Base-by-base conservation (phyloP, 2,888 invertebrate species). In the Xestobium rufovillosum region DNA sequence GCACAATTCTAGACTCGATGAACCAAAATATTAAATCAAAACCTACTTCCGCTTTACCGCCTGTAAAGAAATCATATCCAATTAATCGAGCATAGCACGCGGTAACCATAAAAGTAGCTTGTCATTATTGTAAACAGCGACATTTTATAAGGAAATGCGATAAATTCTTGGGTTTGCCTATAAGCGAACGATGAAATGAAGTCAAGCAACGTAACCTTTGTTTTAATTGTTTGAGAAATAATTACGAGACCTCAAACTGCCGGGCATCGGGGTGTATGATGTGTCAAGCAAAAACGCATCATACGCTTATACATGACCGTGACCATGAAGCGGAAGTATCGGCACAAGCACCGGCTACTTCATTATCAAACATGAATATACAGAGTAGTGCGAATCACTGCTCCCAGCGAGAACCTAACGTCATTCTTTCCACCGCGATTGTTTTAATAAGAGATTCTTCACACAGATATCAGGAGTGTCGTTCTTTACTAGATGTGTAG, bases 191-290 rank as follows among this genome's bases (percentile, higher is more conserved):
- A 27, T 3, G 10, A 14, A 16, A 35, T 19, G 27, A 35, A 14
- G 34, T 23, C 8, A 38, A 34, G 28, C 23, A 17, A 14, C 16
- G 27, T 34, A 38, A 35, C 9, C 17, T 39, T 14, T 39, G 39
- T 30, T 15, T 30, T 9, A 26, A 39, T 37, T 39, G 39, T 17
- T 23, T 39, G 13, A 16, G 30, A 14, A 12, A 11, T 9, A 23
- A 16, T 10, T 35, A 39, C 30, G 10, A 10, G 3, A 39, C 25
- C 12, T 31, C 23, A 19, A 6, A 19, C 6, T 19, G 23, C 23
- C 6, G 6, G n/a, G 23, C 23, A 8, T 19, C 23, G 23, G 23
- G 23, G 23, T 19, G 23, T n/a, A 19, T 8, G n/a, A 19, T 19
- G 6, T 19, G 23, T 19, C 6, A 19, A 8, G n/a, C n/a, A n/a